Conservation (phyloP, 2,797 vertebrate genomes). For the Pangasius larnaudii region DNA sequence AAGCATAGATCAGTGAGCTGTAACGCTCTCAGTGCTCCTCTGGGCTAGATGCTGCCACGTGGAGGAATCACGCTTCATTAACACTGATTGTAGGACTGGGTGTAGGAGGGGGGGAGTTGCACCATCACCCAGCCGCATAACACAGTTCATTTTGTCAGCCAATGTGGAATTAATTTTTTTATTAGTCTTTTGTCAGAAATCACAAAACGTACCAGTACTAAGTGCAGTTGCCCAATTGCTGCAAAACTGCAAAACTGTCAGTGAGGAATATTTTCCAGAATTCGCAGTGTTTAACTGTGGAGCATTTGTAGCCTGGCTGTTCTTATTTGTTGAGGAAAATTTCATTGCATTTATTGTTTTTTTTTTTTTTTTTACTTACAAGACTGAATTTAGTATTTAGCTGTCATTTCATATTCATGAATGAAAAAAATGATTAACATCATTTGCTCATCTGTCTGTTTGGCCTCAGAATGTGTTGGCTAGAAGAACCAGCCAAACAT, state of each 20-base stretch:
- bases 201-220: background rate
- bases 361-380: background rate
- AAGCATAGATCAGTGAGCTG: slow-evolving; percentile 50
- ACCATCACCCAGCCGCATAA: slow-evolving; percentile 53
- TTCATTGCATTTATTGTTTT: background rate
- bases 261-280: background rate
- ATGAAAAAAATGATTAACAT: background rate
- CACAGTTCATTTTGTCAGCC: background rate
- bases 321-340: background rate
- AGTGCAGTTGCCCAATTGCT: background rate
- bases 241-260: slow-evolving; percentile 3
- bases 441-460: slow-evolving; percentile 23
- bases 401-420: background rate
- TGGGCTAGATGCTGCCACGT: slow-evolving; percentile 34
- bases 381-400: background rate
- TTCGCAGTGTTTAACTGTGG: background rate
- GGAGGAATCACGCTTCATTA: slow-evolving; percentile 45
- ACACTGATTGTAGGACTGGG: slow-evolving; percentile 41
- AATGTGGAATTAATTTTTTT: background rate
- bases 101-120: slow-evolving; percentile 45
- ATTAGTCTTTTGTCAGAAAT: slow-evolving; percentile 9
- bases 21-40: slow-evolving; percentile 20
- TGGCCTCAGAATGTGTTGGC: slow-evolving; percentile 35
- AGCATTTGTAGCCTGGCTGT: background rate
- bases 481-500: background rate